Evolutionary conservation across 2,888 invertebrate species (phyloP), one percentile per base, ranked within the genome.

Genomic region (Nomada fucata): DNA sequence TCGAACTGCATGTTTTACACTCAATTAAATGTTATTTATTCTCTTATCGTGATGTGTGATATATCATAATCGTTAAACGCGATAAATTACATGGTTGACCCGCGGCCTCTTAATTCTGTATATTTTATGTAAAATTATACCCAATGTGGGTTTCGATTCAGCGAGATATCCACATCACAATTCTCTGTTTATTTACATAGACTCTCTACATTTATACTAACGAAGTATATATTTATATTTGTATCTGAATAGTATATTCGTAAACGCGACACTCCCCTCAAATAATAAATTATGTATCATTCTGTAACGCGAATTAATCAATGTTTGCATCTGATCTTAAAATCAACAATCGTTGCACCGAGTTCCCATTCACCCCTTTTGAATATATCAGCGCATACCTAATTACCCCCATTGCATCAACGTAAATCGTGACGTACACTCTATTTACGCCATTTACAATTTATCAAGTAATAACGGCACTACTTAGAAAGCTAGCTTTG

Each of bases 111-210:
- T 71, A 52, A 74, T 72, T 55, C 59, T 84, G 47, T 68, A 60
- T 73, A 78, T 63, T 67, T 36, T 59, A 63, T 83, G 82, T 85
- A 85, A 85, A 85, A 85, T 79, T 82, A 79, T 70, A 74, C 83
- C 78, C 85, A 80, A 85, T 83, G 80, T 78, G 83, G 83, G 78
- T 57, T 76, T 76, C 75, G 70, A 79, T 64, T 60, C 69, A 76
- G 53, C 61, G 61, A 82, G 67, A 80, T 77, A 68, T 77, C 76
- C 65, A 73, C 79, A 73, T 85, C 70, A 57, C 47, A 76, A 73
- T 74, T 13, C 69, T 69, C 60, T 60, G 26, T 72, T 36, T 85
- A 80, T 86, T 73, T 85, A 85, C 80, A 86, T 76, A 68, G 44
- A 85, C 52, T 60, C 63, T 76, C 78, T 78, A 80, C 76, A 75